Base-by-base conservation (phyloP, 2,113 vertebrate genomes). In the Cynocephalus volans region DNA sequence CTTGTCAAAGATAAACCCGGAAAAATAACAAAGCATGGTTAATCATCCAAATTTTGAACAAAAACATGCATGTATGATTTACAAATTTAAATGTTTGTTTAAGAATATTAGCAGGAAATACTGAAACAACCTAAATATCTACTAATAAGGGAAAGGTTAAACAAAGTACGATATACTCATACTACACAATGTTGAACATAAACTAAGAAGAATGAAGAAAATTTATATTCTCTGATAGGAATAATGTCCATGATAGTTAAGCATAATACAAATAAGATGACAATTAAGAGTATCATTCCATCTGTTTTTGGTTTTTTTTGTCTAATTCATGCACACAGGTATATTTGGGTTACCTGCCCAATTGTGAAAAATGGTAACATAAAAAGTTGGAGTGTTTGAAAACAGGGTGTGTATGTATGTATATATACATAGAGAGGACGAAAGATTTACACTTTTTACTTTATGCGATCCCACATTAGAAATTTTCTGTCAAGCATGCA, bases 101-200 rank as follows among this genome's bases (percentile, higher is more conserved):
- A 82, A 96, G 92, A 88, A 45, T 97, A 82, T 65, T 64, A 67
- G 31, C 15, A 69, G 67, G 11, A 81, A 86, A 95, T 64, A 89
- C 1, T 50, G 23, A 93, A 24, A 67, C 11, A 70, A 28, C 10
- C 2, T 60, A 90, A 80, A 26, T 50, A 83, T 50, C 76, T 81
- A 60, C 36, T 28, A 50, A 19, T 0, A 17, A 77, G 11, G 23
- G 12, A 69, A 88, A 89, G 11, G 8, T 23, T 45, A 54, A 72
- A 21, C 54, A 48, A 24, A 56, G 4, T 56, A 50, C 33, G 3
- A 5, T 21, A 50, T 50, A 70, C 10, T 90, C 17, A 86, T 14
- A 19, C 10, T 64, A 33, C 0, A 60, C 24, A 79, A 64, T 82
- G 79, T 83, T 26, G 79, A 36, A 80, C 21, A 93, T 52, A 69